Evolutionary conservation across 2,888 invertebrate species (phyloP).

Genomic region (Eilema depressum): DNA sequence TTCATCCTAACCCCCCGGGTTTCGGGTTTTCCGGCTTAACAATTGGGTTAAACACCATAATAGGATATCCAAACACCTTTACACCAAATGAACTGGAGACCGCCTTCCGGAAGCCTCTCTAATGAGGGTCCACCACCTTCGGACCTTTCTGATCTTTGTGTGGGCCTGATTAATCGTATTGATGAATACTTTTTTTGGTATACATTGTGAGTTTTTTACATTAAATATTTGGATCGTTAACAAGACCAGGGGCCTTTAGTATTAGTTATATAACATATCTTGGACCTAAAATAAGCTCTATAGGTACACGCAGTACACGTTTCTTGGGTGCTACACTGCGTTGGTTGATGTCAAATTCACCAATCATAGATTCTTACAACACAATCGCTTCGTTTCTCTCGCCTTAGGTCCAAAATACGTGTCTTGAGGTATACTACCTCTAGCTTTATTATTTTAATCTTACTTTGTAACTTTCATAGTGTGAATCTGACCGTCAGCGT

Average conservation of each 20-base stretch:
- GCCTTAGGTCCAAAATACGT: too few species aligned
- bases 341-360: too few species aligned
- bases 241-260: neutral
- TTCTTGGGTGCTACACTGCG: too few species aligned
- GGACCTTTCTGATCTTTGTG: slow-evolving; percentile 28
- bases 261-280: too few species aligned
- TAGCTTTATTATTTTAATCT: too few species aligned
- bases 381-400: too few species aligned
- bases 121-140: slow-evolving; percentile 48
- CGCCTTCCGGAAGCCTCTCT: slow-evolving; percentile 44
- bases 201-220: neutral
- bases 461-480: too few species aligned
- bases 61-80: slow-evolving; percentile 41
- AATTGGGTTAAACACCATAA: slow-evolving; percentile 35
- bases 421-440: too few species aligned
- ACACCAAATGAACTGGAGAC: slow-evolving; percentile 28
- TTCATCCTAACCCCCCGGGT: neutral
- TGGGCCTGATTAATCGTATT: slow-evolving; percentile 25
- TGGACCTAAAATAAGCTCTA: too few species aligned
- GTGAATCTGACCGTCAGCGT: too few species aligned
- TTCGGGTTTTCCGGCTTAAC: slow-evolving; percentile 21
- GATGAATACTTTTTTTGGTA: slow-evolving; percentile 3
- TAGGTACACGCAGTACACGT: too few species aligned
- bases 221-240: neutral
- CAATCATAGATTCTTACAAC: too few species aligned